Base-by-base conservation (phyloP, 2,797 vertebrate species). In the Uromys caudimaculatus region DNA sequence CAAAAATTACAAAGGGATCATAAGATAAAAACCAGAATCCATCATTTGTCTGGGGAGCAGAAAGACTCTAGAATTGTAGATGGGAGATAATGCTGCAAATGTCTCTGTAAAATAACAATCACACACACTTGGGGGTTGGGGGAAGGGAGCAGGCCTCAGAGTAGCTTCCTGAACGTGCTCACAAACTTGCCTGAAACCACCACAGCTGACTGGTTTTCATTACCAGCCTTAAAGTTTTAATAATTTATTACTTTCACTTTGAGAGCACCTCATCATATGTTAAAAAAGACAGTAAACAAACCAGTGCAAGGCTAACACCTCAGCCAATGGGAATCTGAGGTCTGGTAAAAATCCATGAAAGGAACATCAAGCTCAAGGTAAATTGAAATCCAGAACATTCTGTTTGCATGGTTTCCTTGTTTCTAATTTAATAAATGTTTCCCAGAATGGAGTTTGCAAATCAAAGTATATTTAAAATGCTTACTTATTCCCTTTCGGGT, bases 351-450 rank as follows among this genome's bases (percentile, higher is more conserved):
- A 96, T 85, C 5, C 77, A 88, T 69, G 88, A 84, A 47, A 64
- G 50, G 13, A 96, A 87, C 50, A 93, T 56, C n/a, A 87, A 73
- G 77, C 90, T 89, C n/a, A 91, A 94, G 85, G 95, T 95, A 98
- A 97, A 91, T 19, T 79, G 90, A 95, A 92, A 97, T 92, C 69
- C 90, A 97, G 95, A 97, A 94, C 81, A 94, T 90, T 97, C 71
- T 92, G 75, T 71, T 93, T 97, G 41, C 90, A 97, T 94, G 64
- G 82, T n/a, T 93, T 71, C 35, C 84, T 97, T 94, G 81, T 88
- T 97, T 98, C 97, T 98, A 97, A 91, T 97, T 98, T 98, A 98
- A 97, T 91, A 98, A 95, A 97, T 94, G 82, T 88, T 96, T 98
- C 96, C 84, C 75, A 77, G 97, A 98, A 98, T 96, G 85, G 76